phyloP scores from a whole-genome alignment of 2,888 invertebrate species.

The Glyphotaelius pellucidus region DNA sequence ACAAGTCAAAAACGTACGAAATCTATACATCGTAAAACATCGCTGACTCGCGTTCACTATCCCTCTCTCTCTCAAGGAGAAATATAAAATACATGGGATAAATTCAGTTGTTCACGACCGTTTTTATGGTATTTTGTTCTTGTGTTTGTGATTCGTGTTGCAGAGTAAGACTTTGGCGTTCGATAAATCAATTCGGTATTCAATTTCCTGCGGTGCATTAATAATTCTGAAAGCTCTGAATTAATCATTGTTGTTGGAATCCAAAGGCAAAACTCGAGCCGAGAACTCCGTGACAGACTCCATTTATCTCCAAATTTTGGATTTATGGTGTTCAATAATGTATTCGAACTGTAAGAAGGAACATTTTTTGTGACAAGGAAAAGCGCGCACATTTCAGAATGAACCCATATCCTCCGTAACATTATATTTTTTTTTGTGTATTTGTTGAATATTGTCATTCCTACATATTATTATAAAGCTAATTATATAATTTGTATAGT shows the following conservation, averaged over 20 bases:
- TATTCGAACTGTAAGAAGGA: not conserved
- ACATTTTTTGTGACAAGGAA: not conserved
- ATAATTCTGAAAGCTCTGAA: constrained; percentile 52
- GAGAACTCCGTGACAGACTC: constrained; percentile 36
- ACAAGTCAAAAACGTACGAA: not conserved
- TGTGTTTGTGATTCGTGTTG: not conserved
- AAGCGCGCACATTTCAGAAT: not conserved
- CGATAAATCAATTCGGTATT: constrained; percentile 58
- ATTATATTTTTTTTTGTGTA: not conserved
- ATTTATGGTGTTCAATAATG: constrained; percentile 45
- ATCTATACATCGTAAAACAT: not conserved
- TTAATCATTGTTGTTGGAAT: constrained; percentile 50
- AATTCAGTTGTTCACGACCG: not conserved
- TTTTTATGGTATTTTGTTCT: constrained; percentile 3
- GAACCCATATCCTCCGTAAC: not conserved
- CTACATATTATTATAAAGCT: not conserved
- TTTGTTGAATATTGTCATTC: not conserved
- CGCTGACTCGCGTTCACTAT: not conserved
- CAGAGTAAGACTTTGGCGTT: constrained; percentile 31
- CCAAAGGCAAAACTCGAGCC: constrained; percentile 30
- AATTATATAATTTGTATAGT: not conserved
- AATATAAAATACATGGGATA: not conserved
- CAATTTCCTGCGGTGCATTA: constrained; percentile 58
- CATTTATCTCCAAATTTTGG: constrained; percentile 49
- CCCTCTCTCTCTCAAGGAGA: not conserved